These are phyloP conservation scores for Phytoseiulus persimilis DNA, from an alignment of 2,888 invertebrate species.

Conservation along the genomic window DNA sequence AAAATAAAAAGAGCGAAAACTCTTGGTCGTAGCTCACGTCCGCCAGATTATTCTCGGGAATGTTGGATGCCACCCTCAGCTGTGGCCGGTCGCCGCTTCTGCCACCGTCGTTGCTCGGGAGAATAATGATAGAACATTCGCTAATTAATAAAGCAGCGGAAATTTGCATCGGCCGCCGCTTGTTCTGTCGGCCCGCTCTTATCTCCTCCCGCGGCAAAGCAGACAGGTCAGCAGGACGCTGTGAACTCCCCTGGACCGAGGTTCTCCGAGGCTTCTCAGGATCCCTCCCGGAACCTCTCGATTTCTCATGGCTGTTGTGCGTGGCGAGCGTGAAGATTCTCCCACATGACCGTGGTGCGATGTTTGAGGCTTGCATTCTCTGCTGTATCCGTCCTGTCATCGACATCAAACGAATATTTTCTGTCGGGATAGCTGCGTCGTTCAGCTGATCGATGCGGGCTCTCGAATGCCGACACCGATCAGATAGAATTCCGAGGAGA, in stretches of 20 bases:
- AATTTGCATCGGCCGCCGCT: background rate
- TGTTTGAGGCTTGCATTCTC: too few species aligned
- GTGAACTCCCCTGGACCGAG: background rate
- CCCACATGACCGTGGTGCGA: too few species aligned
- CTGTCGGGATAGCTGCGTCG: too few species aligned
- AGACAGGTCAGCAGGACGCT: background rate
- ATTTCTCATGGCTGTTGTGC: too few species aligned
- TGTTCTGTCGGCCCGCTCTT: background rate
- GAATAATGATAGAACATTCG: slow-evolving; percentile 5
- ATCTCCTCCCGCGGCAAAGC: background rate
- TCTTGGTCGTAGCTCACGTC: background rate
- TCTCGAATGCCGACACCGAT: too few species aligned
- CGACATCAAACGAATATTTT: too few species aligned
- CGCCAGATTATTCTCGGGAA: background rate
- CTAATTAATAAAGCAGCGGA: background rate
- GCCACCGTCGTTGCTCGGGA: background rate
- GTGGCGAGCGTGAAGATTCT: too few species aligned
- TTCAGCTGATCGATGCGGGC: too few species aligned
- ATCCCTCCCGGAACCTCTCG: too few species aligned
- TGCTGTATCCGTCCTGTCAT: too few species aligned
- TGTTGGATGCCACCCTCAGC: slow-evolving; percentile 5
- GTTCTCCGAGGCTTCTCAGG: background rate
- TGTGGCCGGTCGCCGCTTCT: background rate
- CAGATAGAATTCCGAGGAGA: too few species aligned
- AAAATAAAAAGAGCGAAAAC: background rate